Conservation (phyloP, 35 echinoderm and acorn worm genomes). For the Eucidaris tribuloides region DNA sequence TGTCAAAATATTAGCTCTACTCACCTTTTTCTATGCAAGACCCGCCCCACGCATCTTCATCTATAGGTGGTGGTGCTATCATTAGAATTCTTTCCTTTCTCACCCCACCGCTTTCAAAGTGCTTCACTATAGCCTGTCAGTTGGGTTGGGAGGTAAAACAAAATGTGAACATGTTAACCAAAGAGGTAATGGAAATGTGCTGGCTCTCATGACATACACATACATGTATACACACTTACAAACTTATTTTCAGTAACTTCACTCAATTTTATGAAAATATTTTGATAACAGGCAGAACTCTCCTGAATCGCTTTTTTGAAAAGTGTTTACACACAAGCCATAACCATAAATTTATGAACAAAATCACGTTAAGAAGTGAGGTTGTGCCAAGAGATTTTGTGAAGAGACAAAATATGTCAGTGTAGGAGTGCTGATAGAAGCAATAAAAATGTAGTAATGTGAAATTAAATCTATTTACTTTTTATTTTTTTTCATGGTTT, state of each 20-base stretch:
- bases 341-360: neutral
- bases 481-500: neutral
- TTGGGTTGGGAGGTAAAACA: neutral
- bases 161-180: neutral
- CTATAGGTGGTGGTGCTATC: constrained; percentile 67
- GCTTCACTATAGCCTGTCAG: constrained; percentile 60
- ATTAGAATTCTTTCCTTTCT: constrained; percentile 50
- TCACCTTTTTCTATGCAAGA: constrained; percentile 59
- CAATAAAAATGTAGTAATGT: neutral
- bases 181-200: neutral
- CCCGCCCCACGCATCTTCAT: constrained; percentile 58
- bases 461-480: neutral
- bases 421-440: too few species aligned
- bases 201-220: neutral
- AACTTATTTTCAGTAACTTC: neutral
- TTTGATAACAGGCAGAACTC: neutral
- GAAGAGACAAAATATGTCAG: too few species aligned
- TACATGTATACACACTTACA: neutral
- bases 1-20: too few species aligned
- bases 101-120: constrained; percentile 57
- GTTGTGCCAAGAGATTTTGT: too few species aligned
- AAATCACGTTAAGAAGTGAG: neutral
- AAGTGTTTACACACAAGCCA: too few species aligned
- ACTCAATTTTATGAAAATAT: neutral
- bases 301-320: too few species aligned